Evolutionary conservation across 2,797 vertebrate species (phyloP), one percentile per base, ranked within the genome.

Genomic region (Coracias cyanogaster): DNA sequence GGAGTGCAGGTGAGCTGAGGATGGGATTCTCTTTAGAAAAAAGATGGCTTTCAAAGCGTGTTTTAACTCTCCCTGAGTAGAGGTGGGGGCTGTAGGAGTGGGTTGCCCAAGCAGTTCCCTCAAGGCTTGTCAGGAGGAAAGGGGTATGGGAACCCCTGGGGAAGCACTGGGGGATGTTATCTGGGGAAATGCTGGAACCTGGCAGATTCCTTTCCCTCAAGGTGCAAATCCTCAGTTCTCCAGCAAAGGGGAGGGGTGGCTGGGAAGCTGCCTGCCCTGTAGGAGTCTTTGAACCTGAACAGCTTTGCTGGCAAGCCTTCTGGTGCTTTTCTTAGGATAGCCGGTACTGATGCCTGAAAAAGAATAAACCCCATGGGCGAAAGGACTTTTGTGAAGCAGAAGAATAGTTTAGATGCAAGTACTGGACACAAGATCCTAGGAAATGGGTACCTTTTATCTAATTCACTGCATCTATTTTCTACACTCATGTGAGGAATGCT

Each of bases 251-350:
- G 70, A 86, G 37, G 41, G 33, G 51, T 0, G 0, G 10, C 25
- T 26, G 54, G 62, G 73, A 73, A 86, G 52, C 57, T 1, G 2
- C 25, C 57, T 87, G 57, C 41, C 46, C 54, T 54, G 20, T 22
- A 48, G 84, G 66, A 94, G 21, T 70, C 72, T 89, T 91, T 65
- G 71, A 89, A 80, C 67, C 52, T 64, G 39, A 64, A n/a, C 60
- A 87, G 64, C 52, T 89, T 92, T 92, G 37, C 91, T 88, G 74
- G 74, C 52, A 93, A 90, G 64, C 52, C 45, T 89, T 33, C 43
- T 43, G 57, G 33, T 31, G 7, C 60, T 79, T 65, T 72, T 76
- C 43, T 58, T 43, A 64, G 21, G 28, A 29, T 18, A 86, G n/a
- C 21, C 0, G 11, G 37, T 58, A 60, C 29, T 2, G 5, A 26